These are phyloP conservation scores for Eupithecia tripunctaria DNA, from an alignment of 2,888 invertebrate species.

Conservation along the genomic window DNA sequence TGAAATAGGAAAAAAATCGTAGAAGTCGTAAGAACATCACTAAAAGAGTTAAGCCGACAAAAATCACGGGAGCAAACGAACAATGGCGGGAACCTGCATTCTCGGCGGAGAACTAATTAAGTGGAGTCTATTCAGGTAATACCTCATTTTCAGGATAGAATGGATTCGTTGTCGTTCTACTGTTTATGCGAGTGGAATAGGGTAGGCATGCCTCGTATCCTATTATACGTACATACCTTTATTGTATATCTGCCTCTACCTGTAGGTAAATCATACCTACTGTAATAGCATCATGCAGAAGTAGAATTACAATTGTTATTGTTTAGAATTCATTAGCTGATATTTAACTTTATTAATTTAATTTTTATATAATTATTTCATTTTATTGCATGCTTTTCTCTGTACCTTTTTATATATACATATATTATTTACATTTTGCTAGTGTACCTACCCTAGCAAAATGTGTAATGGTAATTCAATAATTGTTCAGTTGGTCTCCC, in stretches of 20 bases:
- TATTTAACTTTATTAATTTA: no score
- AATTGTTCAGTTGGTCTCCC: no score
- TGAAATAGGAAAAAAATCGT: background rate
- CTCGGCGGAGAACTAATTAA: conserved; percentile 65
- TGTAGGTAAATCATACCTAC: no score
- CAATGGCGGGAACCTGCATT: conserved; percentile 62
- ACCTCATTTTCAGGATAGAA: conserved; percentile 41
- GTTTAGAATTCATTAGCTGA: no score
- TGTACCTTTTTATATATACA: no score
- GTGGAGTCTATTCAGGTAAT: conserved; percentile 62
- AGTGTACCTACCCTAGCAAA: no score
- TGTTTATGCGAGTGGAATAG: conserved; percentile 2
- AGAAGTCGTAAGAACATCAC: conserved; percentile 25
- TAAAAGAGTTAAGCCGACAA: conserved; percentile 35
- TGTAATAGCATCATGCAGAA: no score
- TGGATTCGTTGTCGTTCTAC: conserved; percentile 16
- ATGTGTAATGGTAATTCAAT: no score
- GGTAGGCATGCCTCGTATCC: background rate
- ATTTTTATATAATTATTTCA: no score
- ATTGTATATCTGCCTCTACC: background rate
- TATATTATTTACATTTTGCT: no score
- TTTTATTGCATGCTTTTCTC: no score
- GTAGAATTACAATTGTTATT: no score
- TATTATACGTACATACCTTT: background rate
- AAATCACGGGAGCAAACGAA: conserved; percentile 53